phyloP scores from a whole-genome alignment of 1,140 invertebrate species.

The Drosophila obscura region DNA sequence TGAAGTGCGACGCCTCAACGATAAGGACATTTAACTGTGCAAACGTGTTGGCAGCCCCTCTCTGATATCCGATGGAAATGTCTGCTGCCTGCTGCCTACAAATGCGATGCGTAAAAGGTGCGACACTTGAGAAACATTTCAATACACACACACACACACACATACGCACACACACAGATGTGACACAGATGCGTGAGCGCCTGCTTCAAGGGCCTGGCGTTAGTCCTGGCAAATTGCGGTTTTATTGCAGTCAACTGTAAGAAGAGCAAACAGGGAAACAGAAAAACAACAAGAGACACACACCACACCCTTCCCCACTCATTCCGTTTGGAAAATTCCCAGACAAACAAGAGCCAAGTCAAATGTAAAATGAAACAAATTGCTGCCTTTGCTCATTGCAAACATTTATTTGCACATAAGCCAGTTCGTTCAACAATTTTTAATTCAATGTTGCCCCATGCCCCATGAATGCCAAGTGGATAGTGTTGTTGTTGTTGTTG shows the following conservation, averaged over 20 bases:
- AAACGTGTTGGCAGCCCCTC: constrained; percentile 43
- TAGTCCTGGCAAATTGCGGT: constrained; percentile 56
- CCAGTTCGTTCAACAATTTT: constrained; percentile 16
- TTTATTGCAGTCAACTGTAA: constrained; percentile 50
- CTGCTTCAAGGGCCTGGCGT: not conserved
- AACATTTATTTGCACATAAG: constrained; percentile 40
- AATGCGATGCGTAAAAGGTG: constrained; percentile 71
- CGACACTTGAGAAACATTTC: constrained; percentile 55
- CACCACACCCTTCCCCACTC: too few relatives aligned
- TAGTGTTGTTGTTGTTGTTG: not conserved
- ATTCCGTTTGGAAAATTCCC: constrained; percentile 22
- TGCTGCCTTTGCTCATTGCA: constrained; percentile 19
- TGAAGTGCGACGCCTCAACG: constrained; percentile 66
- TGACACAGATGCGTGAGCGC: constrained; percentile 3
- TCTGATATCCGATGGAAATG: constrained; percentile 62
- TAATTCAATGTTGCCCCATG: constrained; percentile 18
- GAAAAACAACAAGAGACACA: constrained; percentile 26
- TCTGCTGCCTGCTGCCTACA: constrained; percentile 53
- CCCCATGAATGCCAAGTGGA: not conserved
- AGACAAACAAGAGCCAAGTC: constrained; percentile 49
- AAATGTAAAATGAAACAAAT: constrained; percentile 57
- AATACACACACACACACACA: constrained; percentile 9
- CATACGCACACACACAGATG: not conserved
- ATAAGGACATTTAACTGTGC: constrained; percentile 68
- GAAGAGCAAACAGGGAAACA: constrained; percentile 25